Percentiles rank a stretch among this genome's conserved stretches.
These are phyloP conservation scores for Stenodema calcarata DNA, from an alignment of 2,888 invertebrate species.

Conservation along the genomic window DNA sequence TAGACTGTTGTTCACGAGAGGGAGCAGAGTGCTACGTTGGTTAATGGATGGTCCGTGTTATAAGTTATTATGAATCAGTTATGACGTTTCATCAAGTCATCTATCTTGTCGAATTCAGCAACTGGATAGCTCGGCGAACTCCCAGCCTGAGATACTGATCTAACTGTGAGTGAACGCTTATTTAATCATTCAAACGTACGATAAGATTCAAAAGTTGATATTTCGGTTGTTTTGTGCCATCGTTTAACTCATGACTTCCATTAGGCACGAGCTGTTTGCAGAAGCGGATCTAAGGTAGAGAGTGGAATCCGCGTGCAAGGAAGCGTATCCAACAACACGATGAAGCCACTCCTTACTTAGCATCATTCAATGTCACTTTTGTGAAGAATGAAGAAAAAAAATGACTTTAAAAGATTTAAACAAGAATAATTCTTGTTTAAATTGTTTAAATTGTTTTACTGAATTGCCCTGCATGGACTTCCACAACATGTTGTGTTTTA, in stretches of 20 bases:
- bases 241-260: neutral
- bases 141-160: neutral
- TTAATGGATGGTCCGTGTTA: conserved; percentile 8
- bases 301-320: neutral
- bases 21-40: neutral
- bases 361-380: too few species aligned
- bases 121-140: neutral
- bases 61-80: conserved; percentile 12
- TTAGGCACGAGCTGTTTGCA: neutral
- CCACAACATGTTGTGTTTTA: too few species aligned
- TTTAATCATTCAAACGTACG: neutral
- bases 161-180: neutral
- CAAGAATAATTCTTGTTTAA: too few species aligned
- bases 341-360: neutral
- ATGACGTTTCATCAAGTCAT: neutral
- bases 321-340: neutral
- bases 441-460: too few species aligned
- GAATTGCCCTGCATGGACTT: too few species aligned
- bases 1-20: neutral
- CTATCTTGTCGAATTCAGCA: conserved; percentile 2
- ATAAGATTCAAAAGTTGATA: neutral
- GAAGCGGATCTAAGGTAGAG: neutral
- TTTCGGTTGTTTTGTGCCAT: neutral
- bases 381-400: too few species aligned
- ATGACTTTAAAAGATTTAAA: too few species aligned